Evolutionary conservation across 2,113 vertebrate genomes (phyloP).

Genomic region (Trochalopteron elliotii): DNA sequence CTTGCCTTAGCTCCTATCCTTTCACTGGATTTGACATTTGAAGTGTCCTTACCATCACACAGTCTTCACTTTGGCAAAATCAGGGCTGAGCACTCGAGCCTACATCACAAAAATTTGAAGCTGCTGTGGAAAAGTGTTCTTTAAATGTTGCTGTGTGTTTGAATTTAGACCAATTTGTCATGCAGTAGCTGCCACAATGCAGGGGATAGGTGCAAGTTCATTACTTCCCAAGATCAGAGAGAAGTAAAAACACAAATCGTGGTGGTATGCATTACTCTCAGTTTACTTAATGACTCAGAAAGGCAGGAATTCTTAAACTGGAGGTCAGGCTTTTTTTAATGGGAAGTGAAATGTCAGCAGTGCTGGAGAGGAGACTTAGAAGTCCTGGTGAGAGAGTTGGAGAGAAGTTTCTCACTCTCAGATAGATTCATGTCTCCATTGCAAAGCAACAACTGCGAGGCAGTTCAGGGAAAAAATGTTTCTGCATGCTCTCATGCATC

Average conservation of each 20-base stretch:
- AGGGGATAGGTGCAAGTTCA: background rate
- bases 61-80: background rate
- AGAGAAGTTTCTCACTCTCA: background rate
- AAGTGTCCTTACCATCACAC: background rate
- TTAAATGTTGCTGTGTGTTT: background rate
- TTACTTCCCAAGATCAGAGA: background rate
- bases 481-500: background rate
- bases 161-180: background rate
- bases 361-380: background rate
- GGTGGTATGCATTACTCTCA: background rate
- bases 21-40: background rate
- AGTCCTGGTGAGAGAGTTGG: background rate
- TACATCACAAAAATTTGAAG: background rate
- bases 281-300: constrained; percentile 1
- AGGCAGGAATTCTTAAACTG: background rate
- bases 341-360: background rate
- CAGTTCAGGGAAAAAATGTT: background rate
- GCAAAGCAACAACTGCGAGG: background rate
- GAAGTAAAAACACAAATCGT: background rate
- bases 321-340: background rate
- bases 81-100: background rate
- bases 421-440: rapidly evolving
- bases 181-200: background rate
- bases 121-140: background rate
- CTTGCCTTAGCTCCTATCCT: background rate